A percentile compares a stretch with the other conserved stretches of the same genome.
Evolutionary conservation across 2,888 invertebrate genomes (phyloP).

Genomic region (Dendrolimus pini): DNA sequence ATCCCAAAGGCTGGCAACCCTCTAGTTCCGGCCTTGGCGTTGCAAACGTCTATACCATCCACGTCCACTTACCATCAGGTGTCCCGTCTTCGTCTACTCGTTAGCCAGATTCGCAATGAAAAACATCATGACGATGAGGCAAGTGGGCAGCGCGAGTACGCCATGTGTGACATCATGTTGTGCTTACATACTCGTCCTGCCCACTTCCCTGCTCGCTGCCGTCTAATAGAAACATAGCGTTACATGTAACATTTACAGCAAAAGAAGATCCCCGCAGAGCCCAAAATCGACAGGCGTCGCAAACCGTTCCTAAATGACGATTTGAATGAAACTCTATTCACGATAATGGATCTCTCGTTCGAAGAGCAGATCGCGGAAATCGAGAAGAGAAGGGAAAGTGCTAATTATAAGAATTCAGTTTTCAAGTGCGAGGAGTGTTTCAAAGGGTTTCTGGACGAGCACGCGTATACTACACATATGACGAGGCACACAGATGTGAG

Average conservation of each 20-base stretch:
- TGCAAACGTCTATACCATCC: too few species aligned
- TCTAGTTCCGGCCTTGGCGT: too few species aligned
- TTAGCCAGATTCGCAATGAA: too few species aligned
- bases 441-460: conserved; percentile 58
- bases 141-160: too few species aligned
- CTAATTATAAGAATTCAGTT: conserved; percentile 53
- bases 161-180: too few species aligned
- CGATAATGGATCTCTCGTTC: conserved; percentile 42
- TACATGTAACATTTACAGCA: conserved; percentile 4
- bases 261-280: conserved; percentile 5
- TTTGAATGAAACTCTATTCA: conserved; percentile 53
- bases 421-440: conserved; percentile 57
- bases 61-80: too few species aligned
- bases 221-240: not conserved
- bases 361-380: conserved; percentile 62
- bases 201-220: too few species aligned
- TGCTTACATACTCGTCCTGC: too few species aligned
- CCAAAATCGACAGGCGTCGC: conserved; percentile 32
- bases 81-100: too few species aligned
- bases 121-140: too few species aligned
- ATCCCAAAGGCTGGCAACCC: too few species aligned
- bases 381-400: conserved; percentile 45
- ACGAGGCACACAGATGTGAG: conserved; percentile 52
- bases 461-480: conserved; percentile 53
- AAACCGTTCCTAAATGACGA: conserved; percentile 58